These are phyloP conservation scores for Hydrolagus affinis DNA, from an alignment of 2,113 vertebrate genomes.

Conservation along the genomic window DNA sequence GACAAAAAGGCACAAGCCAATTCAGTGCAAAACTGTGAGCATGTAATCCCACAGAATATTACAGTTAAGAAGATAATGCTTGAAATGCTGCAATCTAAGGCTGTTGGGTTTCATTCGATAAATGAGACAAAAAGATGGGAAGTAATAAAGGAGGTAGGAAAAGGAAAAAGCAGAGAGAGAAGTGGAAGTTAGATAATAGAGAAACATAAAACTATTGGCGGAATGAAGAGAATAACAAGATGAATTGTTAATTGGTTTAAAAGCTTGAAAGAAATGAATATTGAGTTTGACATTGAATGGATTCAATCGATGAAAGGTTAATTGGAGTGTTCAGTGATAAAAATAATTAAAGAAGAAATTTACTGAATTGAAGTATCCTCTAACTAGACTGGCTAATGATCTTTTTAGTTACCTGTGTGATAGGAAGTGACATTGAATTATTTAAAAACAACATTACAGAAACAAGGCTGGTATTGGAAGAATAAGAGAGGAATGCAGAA, in stretches of 20 bases:
- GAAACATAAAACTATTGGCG: neutral
- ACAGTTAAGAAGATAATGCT: neutral
- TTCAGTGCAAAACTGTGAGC: neutral
- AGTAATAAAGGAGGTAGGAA: no score
- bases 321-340: neutral
- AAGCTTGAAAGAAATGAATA: neutral
- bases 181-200: neutral
- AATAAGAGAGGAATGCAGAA: no score
- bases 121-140: neutral
- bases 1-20: no score
- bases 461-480: neutral
- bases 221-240: neutral
- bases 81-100: neutral
- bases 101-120: neutral
- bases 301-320: neutral
- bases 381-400: neutral
- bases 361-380: no score
- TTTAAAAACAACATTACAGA: neutral
- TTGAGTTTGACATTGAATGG: conserved; percentile 2
- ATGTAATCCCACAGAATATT: neutral
- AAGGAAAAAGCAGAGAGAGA: neutral
- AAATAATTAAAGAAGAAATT: neutral
- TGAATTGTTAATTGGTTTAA: neutral
- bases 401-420: neutral
- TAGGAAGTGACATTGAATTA: neutral